Evolutionary conservation across 1,140 invertebrate genomes (phyloP).

Genomic region (Ridgeia piscesae): DNA sequence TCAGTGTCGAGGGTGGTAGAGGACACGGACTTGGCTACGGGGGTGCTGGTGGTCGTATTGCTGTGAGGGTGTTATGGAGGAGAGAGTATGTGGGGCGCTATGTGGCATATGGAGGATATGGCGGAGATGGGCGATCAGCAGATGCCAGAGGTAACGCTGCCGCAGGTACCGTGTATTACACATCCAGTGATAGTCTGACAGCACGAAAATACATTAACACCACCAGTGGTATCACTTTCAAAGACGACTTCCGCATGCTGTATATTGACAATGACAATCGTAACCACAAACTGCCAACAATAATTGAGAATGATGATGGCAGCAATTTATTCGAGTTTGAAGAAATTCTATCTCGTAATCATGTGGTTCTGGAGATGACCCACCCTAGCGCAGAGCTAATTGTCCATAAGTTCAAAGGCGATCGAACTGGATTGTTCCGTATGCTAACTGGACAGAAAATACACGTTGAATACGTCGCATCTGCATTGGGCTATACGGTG

Average conservation of each 20-base stretch:
- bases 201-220: slow-evolving; percentile 33
- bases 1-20: slow-evolving; percentile 38
- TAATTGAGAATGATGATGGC: slow-evolving; percentile 35
- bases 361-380: slow-evolving; percentile 40
- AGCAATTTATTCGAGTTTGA: slow-evolving; percentile 38
- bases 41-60: slow-evolving; percentile 42
- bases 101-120: slow-evolving; percentile 36
- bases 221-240: slow-evolving; percentile 32
- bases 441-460: slow-evolving; percentile 36
- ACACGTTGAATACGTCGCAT: slow-evolving; percentile 42
- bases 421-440: slow-evolving; percentile 44
- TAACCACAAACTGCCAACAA: slow-evolving; percentile 38
- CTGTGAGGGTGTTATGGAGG: slow-evolving; percentile 37
- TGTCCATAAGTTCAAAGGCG: slow-evolving; percentile 45
- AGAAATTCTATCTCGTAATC: slow-evolving; percentile 38
- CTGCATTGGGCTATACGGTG: slow-evolving; percentile 43
- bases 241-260: slow-evolving; percentile 37
- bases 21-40: slow-evolving; percentile 37
- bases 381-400: slow-evolving; percentile 34
- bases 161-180: slow-evolving; percentile 41
- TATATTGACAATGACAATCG: slow-evolving; percentile 45
- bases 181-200: slow-evolving; percentile 32
- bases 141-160: slow-evolving; percentile 36
- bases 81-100: slow-evolving; percentile 41
- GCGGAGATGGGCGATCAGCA: slow-evolving; percentile 16